Evolutionary conservation across 2,888 invertebrate genomes (phyloP), one percentile per base, ranked within the genome.

Genomic region (Argyresthia goedartella): DNA sequence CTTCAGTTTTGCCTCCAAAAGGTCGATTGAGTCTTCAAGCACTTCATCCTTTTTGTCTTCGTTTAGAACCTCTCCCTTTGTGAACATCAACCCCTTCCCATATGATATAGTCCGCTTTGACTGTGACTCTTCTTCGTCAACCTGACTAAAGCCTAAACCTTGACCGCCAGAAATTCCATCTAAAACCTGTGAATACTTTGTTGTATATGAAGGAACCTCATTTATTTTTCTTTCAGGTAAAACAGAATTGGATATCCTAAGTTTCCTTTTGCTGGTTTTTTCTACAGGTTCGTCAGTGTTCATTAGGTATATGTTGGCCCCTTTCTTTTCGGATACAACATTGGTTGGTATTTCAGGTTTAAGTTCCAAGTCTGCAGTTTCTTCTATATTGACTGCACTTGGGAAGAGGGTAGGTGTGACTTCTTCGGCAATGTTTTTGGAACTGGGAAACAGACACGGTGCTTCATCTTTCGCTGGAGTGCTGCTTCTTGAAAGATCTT

Each of bases 1-100:
- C 63, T 82, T 87, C 60, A 89, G 63, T 63, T 89, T 89, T 8
- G 88, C 86, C 56, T 81, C 81, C 42, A 89, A 66, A 25, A 88
- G 58, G 1, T 81, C 80, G 0, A 74, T 73, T 58, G 76, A 49
- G 36, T 79, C 76, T 1, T 84, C 80, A 52, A 81, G 58, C 6
- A 71, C 75, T 15, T 79, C 78, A 33, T 80, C 78, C 51, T 71
- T 74, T 43, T 73, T 76, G 1, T 76, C 77, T 46, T 81, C 81
- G 56, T 85, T 82, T 53, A 88, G 61, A 0, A 76, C 77, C 62
- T 89, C 88, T 1, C 88, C 88, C 62, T 88, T 89, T 0, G 88
- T 82, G 56, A 89, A 89, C 57, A 73, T 69, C 54, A 88, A 65
- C 0, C 60, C 35, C n/a, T n/a, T n/a, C 0, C 85, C 85, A 54